These are phyloP conservation scores for Drosophila testacea DNA, from an alignment of 2,888 invertebrate species.

Conservation along the genomic window DNA sequence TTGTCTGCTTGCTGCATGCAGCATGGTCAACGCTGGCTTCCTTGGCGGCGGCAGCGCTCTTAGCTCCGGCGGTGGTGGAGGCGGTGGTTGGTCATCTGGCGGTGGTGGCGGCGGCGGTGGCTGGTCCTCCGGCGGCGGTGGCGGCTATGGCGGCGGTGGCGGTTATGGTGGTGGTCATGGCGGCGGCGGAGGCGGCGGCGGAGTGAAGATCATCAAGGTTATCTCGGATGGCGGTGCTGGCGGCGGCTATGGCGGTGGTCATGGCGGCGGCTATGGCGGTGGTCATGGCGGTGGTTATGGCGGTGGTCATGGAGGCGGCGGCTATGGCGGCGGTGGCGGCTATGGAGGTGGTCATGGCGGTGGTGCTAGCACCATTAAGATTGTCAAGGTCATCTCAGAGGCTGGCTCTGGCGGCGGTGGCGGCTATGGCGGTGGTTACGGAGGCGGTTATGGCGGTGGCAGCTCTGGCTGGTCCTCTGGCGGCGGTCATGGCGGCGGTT, in stretches of 20 bases:
- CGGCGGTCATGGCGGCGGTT: constrained; percentile 32
- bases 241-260: constrained; percentile 36
- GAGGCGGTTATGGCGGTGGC: constrained; percentile 23
- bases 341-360: constrained; percentile 45
- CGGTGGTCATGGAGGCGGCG: constrained; percentile 29
- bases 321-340: constrained; percentile 38
- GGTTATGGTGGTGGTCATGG: constrained; percentile 25
- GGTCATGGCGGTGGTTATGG: constrained; percentile 36
- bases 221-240: constrained; percentile 46
- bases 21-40: constrained; percentile 72
- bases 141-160: constrained; percentile 18
- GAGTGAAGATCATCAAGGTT: constrained; percentile 41
- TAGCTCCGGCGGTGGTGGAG: constrained; percentile 56
- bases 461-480: constrained; percentile 34
- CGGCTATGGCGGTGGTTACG: constrained; percentile 42
- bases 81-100: constrained; percentile 48
- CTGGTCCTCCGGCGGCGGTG: constrained; percentile 32
- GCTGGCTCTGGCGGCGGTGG: constrained; percentile 44
- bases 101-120: constrained; percentile 46
- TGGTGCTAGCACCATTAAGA: constrained; percentile 37
- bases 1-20: constrained; percentile 74
- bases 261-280: constrained; percentile 26
- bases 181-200: constrained; percentile 27
- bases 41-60: constrained; percentile 62
- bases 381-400: constrained; percentile 45